These are phyloP conservation scores for Anguilla megastoma DNA, from an alignment of 2,797 vertebrate species.

Conservation along the genomic window DNA sequence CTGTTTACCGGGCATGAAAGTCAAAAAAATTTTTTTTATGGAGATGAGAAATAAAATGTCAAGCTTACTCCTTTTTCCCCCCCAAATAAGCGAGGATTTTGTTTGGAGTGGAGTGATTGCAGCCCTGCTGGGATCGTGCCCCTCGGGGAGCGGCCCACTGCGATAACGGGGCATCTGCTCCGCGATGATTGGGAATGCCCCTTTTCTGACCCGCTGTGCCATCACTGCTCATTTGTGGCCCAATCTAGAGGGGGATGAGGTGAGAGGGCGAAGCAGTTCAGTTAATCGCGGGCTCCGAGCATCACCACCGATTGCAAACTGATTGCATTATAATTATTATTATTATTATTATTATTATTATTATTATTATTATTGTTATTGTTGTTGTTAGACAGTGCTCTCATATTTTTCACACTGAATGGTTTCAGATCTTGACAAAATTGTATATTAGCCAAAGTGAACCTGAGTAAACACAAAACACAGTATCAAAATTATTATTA, in stretches of 20 bases:
- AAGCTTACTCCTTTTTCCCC: background rate
- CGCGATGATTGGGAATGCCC: background rate
- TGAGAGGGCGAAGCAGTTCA: background rate
- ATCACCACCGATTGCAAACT: background rate
- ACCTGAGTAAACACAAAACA: too few species aligned
- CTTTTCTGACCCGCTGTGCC: constrained; percentile 4
- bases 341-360: background rate
- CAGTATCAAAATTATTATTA: too few species aligned
- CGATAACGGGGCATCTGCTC: constrained; percentile 23
- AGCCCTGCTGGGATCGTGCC: background rate
- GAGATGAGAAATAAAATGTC: background rate
- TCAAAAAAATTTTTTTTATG: background rate
- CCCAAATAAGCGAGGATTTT: background rate
- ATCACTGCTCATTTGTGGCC: background rate
- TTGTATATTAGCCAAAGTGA: too few species aligned
- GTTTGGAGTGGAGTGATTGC: constrained; percentile 24
- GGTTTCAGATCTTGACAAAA: too few species aligned
- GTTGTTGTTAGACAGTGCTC: background rate
- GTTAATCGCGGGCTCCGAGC: background rate
- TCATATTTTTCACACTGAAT: too few species aligned
- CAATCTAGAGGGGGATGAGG: background rate
- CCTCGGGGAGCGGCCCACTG: background rate
- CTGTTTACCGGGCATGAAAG: background rate
- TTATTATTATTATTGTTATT: background rate
- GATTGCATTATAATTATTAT: background rate